Evolutionary conservation across 2,888 invertebrate genomes (phyloP).

Genomic region (Nomada ruficornis): DNA sequence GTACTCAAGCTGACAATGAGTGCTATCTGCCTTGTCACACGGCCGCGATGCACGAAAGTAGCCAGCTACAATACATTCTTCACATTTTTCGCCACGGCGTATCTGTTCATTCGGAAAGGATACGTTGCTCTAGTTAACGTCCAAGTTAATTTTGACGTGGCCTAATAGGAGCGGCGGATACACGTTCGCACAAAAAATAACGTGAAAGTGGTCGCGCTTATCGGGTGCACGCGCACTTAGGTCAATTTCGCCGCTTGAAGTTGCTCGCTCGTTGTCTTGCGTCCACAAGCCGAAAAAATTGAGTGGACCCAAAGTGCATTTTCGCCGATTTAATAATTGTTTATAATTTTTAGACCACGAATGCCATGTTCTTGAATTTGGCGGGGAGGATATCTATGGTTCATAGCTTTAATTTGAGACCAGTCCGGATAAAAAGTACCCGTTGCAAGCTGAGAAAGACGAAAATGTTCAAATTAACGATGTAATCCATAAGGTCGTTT

Average conservation of each 20-base stretch:
- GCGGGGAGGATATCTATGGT: too few species aligned
- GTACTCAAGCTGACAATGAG: constrained; percentile 33
- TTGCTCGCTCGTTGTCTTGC: constrained; percentile 25
- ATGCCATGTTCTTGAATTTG: too few species aligned
- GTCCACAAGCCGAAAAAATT: neutral
- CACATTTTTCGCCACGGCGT: constrained; percentile 44
- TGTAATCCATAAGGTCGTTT: too few species aligned
- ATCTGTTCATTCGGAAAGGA: constrained; percentile 2
- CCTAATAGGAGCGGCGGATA: constrained; percentile 45
- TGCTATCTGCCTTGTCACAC: constrained; percentile 52
- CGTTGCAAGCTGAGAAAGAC: too few species aligned
- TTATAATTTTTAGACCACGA: too few species aligned
- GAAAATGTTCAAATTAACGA: too few species aligned
- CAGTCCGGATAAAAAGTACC: too few species aligned
- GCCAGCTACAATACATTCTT: constrained; percentile 46
- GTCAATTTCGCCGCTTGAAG: constrained; percentile 38
- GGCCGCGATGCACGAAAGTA: constrained; percentile 38
- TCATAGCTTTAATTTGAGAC: too few species aligned
- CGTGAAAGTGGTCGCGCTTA: constrained; percentile 63
- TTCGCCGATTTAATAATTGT: too few species aligned
- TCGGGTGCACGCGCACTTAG: constrained; percentile 43
- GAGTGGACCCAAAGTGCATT: too few species aligned
- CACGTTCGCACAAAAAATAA: constrained; percentile 59
- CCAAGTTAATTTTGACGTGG: constrained; percentile 60
- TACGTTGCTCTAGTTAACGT: neutral